Conservation (phyloP, 2,888 invertebrate genomes). For the Hyppa rectilinea region DNA sequence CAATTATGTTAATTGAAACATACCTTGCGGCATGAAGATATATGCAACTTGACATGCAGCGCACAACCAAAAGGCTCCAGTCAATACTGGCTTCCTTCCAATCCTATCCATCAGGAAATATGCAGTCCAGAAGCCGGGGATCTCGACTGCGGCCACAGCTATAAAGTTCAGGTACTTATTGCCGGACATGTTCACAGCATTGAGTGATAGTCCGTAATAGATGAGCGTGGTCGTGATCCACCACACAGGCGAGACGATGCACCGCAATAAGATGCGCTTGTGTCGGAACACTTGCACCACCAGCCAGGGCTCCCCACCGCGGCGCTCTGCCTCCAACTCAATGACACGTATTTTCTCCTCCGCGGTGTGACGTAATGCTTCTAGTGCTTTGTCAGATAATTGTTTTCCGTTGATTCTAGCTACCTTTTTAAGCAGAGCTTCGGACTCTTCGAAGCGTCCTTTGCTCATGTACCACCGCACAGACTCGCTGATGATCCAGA, state of each 20-base stretch:
- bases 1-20: conserved; percentile 49
- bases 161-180: conserved; percentile 92
- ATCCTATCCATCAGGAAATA: conserved; percentile 90
- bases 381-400: conserved; percentile 76
- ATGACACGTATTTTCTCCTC: conserved; percentile 71
- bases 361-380: conserved; percentile 70
- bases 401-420: conserved; percentile 90
- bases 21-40: conserved; percentile 89
- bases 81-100: conserved; percentile 91
- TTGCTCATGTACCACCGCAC: conserved; percentile 94
- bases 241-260: conserved; percentile 74
- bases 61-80: conserved; percentile 90
- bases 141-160: conserved; percentile 82
- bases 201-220: conserved; percentile 92
- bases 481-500: conserved; percentile 93
- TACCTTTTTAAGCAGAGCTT: conserved; percentile 90
- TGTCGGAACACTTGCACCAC: conserved; percentile 75
- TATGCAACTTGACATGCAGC: conserved; percentile 90
- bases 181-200: conserved; percentile 92
- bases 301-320: conserved; percentile 74
- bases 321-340: conserved; percentile 9
- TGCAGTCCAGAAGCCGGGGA: conserved; percentile 88
- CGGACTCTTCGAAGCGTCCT: conserved; percentile 92
- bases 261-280: conserved; percentile 76
- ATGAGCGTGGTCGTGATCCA: conserved; percentile 92